Evolutionary conservation across 2,888 invertebrate species (phyloP), one percentile per base, ranked within the genome.

Genomic region (Druceiella hillmani): DNA sequence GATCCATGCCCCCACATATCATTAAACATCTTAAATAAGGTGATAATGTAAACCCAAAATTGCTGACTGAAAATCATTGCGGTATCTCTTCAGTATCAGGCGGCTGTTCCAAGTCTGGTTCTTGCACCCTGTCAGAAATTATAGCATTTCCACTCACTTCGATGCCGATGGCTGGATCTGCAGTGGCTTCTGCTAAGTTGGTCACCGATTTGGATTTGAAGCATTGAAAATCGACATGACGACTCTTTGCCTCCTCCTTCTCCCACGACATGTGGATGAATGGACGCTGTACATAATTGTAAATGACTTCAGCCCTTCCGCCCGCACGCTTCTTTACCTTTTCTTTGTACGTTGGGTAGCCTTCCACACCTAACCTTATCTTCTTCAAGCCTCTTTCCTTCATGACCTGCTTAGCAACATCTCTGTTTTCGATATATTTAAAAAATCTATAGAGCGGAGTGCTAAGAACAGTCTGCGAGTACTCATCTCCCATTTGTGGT

Each of bases 241-340:
- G 81, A 56, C 93, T 94, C 58, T 97, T 95, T 0, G 97, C 98
- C 56, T 99, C 99, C 57, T 99, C 99, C 55, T 99, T 99, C 61
- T 99, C 99, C 99, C 99, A 99, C 0, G 94, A 94, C 89, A 94
- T 93, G 58, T 97, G 94, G 36, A 99, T 90, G 64, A 99, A 99
- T 0, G 99, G 99, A 1, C 99, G 76, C 60, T 99, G 99, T 0
- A 99, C 98, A 62, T 99, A 99, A 67, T 98, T 99, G 72, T 99
- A 99, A 48, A 99, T 97, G 3, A 98, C 92, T 67, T 99, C 98
- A 1, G 95, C 88, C 3, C 95, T 75, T 0, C 93, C 93, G 2
- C 97, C 97, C 0, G 95, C 90, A 12, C 98, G 76, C 56, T 90
- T 87, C 64, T 94, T 93, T 2, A 99, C 86, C 61, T 99, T 99